phyloP scores from a whole-genome alignment of 2,797 vertebrate species.

The Salmo trutta region DNA sequence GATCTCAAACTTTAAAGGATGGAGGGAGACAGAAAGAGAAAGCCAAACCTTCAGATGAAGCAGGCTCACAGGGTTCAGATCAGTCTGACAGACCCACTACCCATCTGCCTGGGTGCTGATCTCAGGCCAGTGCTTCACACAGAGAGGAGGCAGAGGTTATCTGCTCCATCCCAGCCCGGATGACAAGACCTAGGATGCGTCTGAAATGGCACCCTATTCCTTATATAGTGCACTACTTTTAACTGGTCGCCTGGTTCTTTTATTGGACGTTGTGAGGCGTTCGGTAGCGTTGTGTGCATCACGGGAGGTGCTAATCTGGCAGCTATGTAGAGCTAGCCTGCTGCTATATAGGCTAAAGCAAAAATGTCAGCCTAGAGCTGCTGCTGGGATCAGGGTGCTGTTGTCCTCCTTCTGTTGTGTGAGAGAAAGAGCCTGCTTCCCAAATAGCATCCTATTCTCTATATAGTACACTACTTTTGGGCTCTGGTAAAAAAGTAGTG shows the following conservation, averaged over 20 bases:
- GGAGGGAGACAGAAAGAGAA: background rate
- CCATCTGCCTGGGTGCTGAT: slow-evolving; percentile 52
- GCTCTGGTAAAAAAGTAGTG: too few species aligned
- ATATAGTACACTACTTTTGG: too few species aligned
- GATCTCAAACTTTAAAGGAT: background rate
- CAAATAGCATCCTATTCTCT: too few species aligned
- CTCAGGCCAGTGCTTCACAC: slow-evolving; percentile 33
- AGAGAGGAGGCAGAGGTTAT: slow-evolving; percentile 13
- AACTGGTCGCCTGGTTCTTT: slow-evolving; percentile 35
- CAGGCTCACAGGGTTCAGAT: slow-evolving; percentile 29
- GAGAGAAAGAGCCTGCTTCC: too few species aligned
- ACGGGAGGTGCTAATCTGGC: slow-evolving; percentile 31
- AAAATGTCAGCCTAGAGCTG: slow-evolving; percentile 24
- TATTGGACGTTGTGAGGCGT: slow-evolving; percentile 27
- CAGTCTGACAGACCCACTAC: slow-evolving; percentile 33
- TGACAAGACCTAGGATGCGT: slow-evolving; percentile 22
- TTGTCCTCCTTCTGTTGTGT: background rate
- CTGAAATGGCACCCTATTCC: background rate
- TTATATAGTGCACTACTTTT: background rate
- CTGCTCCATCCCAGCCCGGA: slow-evolving; percentile 16
- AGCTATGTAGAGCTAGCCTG: slow-evolving; percentile 30
- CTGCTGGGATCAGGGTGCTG: slow-evolving; percentile 39
- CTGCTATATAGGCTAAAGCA: slow-evolving; percentile 8
- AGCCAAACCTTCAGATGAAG: slow-evolving; percentile 26
- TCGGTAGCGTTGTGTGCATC: background rate